phyloP scores from a whole-genome alignment of 2,797 vertebrate species.

The Enteromius paludinosus region DNA sequence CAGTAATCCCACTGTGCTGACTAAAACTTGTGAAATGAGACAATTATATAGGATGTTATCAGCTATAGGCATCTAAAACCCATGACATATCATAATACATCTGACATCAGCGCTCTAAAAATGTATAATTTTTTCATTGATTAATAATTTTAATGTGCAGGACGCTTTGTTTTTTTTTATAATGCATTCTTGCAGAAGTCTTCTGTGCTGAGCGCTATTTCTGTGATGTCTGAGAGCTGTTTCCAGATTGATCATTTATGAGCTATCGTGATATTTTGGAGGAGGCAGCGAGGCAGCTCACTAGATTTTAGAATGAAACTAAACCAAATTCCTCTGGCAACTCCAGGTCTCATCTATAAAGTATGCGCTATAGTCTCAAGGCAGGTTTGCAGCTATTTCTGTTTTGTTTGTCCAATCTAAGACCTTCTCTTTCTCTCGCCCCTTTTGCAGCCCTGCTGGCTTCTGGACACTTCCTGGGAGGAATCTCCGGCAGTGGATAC shows the following conservation, averaged over 20 bases:
- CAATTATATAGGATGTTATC: not conserved
- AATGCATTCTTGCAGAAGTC: too few relatives aligned
- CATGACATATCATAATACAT: not conserved
- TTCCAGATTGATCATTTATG: constrained; percentile 3
- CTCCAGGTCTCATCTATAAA: not conserved
- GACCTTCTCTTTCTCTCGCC: constrained; percentile 30
- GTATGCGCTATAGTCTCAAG: not conserved
- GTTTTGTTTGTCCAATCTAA: not conserved
- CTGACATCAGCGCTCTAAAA: not conserved
- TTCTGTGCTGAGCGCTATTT: not conserved
- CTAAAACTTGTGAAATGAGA: constrained; percentile 7
- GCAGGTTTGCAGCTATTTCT: constrained; percentile 18
- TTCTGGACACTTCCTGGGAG: constrained; percentile 56
- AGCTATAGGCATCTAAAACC: not conserved
- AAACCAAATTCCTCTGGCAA: not conserved
- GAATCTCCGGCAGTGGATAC: constrained; percentile 61
- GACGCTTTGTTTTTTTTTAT: too few relatives aligned
- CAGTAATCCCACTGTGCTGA: constrained; percentile 51
- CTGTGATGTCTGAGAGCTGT: not conserved
- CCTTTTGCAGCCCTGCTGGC: constrained; percentile 53
- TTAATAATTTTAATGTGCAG: not conserved
- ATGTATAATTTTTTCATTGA: not conserved
- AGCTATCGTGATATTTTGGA: not conserved
- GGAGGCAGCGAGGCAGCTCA: not conserved
- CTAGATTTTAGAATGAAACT: not conserved